Evolutionary conservation across 1,140 invertebrate species (phyloP), one percentile per base, ranked within the genome.

Genomic region (Pachypsylla venusta): DNA sequence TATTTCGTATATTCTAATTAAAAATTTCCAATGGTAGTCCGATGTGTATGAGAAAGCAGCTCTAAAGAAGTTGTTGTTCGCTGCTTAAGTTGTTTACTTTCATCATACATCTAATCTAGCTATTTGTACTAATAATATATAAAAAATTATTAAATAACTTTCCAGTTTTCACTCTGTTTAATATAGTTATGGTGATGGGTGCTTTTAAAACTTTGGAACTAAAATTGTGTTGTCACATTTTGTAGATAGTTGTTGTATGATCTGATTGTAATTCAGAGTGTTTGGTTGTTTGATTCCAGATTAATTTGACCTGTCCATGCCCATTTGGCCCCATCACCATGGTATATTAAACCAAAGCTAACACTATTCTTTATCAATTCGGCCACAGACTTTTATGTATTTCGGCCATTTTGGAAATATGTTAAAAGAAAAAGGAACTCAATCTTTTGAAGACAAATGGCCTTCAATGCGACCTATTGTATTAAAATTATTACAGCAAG

Each of bases 381-480:
- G n/a, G n/a, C n/a, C 16, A 19, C 7, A 48, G 42, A 35, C n/a
- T 22, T 48, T 22, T 5, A 12, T 48, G 42, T 48, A 48, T 4
- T 48, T n/a, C n/a, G n/a, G n/a, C n/a, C n/a, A n/a, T n/a, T n/a
- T 27, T 57, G 28, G 19, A 14, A 57, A 27, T 16, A 55, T 63
- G 22, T 73, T 74, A 53, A 67, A 80, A 79, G 79, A 80, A 68
- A 80, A 77, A 68, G 77, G 75, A 28, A 79, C 83, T 68, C 75
- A 83, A 63, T 79, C 78, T 64, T 97, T 96, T 75, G 90, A 96
- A 72, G 89, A 93, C 63, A 87, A 93, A 82, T 98, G 93, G 93
- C 91, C 91, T 53, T 78, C 77, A 61, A 97, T 98, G 85, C 79
- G 89, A 63, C 90, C 89, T 10, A 91, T 90, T 64, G 91, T 98